Base-by-base conservation (phyloP, 2,113 vertebrate genomes). In the Scolopax mira region DNA sequence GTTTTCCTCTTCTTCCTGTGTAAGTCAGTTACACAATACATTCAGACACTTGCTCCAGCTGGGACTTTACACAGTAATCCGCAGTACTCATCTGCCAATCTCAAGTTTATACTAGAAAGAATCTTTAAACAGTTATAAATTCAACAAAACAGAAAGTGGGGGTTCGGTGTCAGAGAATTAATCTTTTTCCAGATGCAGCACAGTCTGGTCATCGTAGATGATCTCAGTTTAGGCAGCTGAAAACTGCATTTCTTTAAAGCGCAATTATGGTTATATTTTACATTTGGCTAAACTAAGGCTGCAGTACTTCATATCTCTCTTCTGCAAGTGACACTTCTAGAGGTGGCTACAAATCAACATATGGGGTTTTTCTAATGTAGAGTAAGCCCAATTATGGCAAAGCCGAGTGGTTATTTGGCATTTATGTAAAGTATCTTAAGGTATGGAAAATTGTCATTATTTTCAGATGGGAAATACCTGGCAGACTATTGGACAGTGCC, bases 111-210 rank as follows among this genome's bases (percentile, higher is more conserved):
- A 82, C 51, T 90, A 91, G 79, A 86, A 93, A 60, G 81, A 94
- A 88, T 92, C 72, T 94, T 88, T 91, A 79, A 94, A 89, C 66
- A 94, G 69, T 88, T 90, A 0, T 37, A 92, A 93, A 52, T 95
- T 96, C 88, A 96, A 89, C 88, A 88, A 95, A 96, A 89, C 86
- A 93, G 81, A 93, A 94, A 88, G 80, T 83, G 85, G 70, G 70
- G 27, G 27, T 88, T 96, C 0, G 0, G 31, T 92, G 92, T 94
- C 93, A 92, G 65, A 69, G 93, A 93, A 96, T 93, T 92, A 86
- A 93, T 95, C 93, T 74, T 96, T 60, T 80, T 80, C 85, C 94
- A 88, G 64, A 61, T 94, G 88, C 64, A 78, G 55, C 39, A 88
- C n/a, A 80, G 78, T 70, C 64, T 69, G 27, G 17, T 74, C 79